Conservation (phyloP, 2,113 vertebrate species). For the Zosterops pallidus region DNA sequence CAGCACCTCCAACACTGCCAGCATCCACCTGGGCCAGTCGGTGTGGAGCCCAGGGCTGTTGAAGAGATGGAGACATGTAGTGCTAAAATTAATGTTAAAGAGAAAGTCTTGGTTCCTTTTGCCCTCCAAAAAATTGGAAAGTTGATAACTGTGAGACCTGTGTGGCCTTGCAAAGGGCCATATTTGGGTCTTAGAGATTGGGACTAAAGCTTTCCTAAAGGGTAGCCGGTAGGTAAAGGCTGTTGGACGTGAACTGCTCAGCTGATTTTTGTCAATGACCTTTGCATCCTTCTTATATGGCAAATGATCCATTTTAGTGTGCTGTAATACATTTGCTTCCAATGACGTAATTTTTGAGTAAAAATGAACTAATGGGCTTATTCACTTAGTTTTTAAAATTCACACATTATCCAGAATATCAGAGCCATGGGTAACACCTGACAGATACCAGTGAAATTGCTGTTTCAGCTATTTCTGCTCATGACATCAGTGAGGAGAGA, state of each 20-base stretch:
- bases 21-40: fast-evolving
- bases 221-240: neutral
- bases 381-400: neutral
- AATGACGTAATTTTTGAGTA: neutral
- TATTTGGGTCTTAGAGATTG: neutral
- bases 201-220: neutral
- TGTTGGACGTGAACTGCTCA: neutral
- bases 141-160: neutral
- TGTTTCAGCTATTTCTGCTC: neutral
- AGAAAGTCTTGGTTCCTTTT: neutral
- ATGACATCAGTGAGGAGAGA: neutral
- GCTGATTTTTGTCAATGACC: neutral
- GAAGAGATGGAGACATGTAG: neutral
- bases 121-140: neutral
- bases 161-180: fast-evolving
- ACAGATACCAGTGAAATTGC: neutral
- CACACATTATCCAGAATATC: neutral
- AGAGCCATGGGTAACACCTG: neutral
- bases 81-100: neutral
- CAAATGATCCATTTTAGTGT: neutral
- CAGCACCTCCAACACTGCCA: neutral
- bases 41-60: neutral
- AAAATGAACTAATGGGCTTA: neutral
- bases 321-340: neutral
- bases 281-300: neutral